Conservation (phyloP, 2,797 vertebrate genomes). For the Argya squamiceps region DNA sequence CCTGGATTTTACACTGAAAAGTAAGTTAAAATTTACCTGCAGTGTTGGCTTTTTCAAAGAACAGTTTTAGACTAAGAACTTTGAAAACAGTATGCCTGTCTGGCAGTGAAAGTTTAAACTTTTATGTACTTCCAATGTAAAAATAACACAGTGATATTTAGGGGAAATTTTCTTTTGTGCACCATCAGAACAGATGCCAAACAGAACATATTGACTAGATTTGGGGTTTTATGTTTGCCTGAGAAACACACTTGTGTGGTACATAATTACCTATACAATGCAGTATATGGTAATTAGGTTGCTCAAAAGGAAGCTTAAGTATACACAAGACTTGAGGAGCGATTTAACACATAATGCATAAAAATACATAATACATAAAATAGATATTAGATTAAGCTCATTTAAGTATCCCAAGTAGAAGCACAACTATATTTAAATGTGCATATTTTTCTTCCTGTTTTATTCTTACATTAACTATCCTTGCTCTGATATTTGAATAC, state of each 20-base stretch:
- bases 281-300: neutral
- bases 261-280: neutral
- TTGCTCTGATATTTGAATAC: neutral
- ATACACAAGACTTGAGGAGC: neutral
- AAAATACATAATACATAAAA: neutral
- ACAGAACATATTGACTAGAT: neutral
- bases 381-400: neutral
- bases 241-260: neutral
- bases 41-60: neutral
- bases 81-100: neutral
- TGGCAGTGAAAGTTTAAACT: neutral
- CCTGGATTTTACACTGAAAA: neutral
- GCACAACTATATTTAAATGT: neutral
- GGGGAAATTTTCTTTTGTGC: neutral
- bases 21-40: neutral
- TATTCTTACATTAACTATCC: neutral
- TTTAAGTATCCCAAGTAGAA: neutral
- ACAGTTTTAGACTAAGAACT: neutral
- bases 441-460: neutral
- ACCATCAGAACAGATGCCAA: neutral
- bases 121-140: neutral
- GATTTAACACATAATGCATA: neutral
- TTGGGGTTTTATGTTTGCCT: neutral
- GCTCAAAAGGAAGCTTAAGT: neutral
- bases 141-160: neutral